Evolutionary conservation across 2,113 vertebrate species (phyloP).

Genomic region (Zeus faber): DNA sequence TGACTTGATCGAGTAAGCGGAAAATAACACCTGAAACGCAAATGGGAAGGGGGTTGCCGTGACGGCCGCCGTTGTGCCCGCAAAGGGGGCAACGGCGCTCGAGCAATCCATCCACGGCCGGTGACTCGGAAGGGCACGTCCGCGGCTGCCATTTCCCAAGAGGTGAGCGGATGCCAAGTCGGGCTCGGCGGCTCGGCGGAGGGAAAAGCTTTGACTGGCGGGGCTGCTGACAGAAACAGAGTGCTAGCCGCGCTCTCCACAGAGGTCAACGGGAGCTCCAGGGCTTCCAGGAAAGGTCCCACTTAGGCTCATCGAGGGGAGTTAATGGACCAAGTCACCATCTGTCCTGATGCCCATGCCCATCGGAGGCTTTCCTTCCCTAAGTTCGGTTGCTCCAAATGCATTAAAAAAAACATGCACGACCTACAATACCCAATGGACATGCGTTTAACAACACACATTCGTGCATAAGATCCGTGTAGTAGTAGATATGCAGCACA

Average conservation of each 20-base stretch:
- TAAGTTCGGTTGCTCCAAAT: not conserved
- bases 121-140: conserved; percentile 41
- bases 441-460: too few species aligned
- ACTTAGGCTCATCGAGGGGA: conserved; percentile 56
- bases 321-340: conserved; percentile 64
- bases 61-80: conserved; percentile 11
- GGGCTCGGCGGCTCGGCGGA: conserved; percentile 46
- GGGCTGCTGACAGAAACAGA: conserved; percentile 50
- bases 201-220: conserved; percentile 58
- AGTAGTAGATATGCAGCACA: too few species aligned
- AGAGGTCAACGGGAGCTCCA: conserved; percentile 44
- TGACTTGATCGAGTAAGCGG: conserved; percentile 36
- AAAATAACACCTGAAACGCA: conserved; percentile 43
- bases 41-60: conserved; percentile 21
- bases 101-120: conserved; percentile 38
- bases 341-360: conserved; percentile 55
- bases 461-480: too few species aligned
- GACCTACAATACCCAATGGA: too few species aligned
- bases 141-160: conserved; percentile 51
- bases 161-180: conserved; percentile 60
- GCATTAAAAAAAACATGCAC: too few species aligned
- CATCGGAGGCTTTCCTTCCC: conserved; percentile 19
- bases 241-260: conserved; percentile 27
- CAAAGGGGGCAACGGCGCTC: conserved; percentile 26
- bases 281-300: conserved; percentile 60